Conservation (phyloP, 2,888 invertebrate species). For the Hydraecia micacea region DNA sequence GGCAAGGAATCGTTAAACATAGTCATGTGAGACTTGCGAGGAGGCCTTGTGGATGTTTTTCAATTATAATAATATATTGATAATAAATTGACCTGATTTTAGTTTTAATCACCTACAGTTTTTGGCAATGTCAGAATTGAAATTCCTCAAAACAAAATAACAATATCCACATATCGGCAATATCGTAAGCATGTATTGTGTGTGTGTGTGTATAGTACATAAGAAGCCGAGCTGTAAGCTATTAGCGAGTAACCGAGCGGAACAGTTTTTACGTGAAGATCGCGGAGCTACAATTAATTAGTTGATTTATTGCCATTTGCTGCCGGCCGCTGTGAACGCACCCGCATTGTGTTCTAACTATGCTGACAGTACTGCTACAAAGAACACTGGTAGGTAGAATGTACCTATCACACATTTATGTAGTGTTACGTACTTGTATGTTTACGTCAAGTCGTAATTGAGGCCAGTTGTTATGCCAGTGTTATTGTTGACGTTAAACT, state of each 20-base stretch:
- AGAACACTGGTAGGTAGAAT: background rate
- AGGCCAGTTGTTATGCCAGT: background rate
- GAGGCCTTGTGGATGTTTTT: background rate
- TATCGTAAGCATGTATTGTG: background rate
- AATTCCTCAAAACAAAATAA: background rate
- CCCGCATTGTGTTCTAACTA: background rate
- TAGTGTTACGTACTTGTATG: background rate
- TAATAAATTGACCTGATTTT: background rate
- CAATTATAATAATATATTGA: no score
- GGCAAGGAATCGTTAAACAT: background rate
- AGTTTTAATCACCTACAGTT: no score
- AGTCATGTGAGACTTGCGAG: background rate
- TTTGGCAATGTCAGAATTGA: background rate
- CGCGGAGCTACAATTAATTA: slow-evolving; percentile 61
- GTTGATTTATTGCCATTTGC: slow-evolving; percentile 60
- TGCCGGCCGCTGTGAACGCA: slow-evolving; percentile 9
- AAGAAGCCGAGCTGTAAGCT: slow-evolving; percentile 42
- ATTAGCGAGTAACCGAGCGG: slow-evolving; percentile 50
- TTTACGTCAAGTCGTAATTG: background rate
- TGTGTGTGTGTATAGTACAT: background rate
- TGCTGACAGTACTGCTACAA: background rate
- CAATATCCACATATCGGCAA: background rate
- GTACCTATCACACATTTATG: background rate
- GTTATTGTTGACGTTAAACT: slow-evolving; percentile 7
- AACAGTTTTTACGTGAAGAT: slow-evolving; percentile 45